Conservation (phyloP, 2,113 vertebrate genomes). For the Brachyhypopomus occidentalis region DNA sequence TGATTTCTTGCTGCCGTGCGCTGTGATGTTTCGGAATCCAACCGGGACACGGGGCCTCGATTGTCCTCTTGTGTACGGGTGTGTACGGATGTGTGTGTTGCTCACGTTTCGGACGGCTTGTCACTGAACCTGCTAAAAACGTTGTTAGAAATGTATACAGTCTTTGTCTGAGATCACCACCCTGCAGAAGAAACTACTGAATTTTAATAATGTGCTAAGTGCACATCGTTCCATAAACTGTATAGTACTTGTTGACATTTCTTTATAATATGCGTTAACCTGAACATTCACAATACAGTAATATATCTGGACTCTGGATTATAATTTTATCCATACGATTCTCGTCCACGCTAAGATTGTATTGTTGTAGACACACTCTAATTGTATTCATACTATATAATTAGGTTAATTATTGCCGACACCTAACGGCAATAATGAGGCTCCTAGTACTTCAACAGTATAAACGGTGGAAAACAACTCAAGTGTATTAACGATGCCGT, state of each 20-base stretch:
- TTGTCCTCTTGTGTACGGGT: constrained; percentile 6
- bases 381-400: too few species aligned
- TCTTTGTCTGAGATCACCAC: not conserved
- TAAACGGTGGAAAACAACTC: not conserved
- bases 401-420: not conserved
- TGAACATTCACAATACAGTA: too few species aligned
- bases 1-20: too few species aligned
- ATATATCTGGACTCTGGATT: too few species aligned
- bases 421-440: not conserved
- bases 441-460: not conserved
- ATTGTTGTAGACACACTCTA: too few species aligned
- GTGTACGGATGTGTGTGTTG: not conserved
- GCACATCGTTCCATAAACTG: too few species aligned
- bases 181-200: too few species aligned
- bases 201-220: too few species aligned
- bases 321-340: too few species aligned
- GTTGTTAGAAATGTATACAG: not conserved
- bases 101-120: not conserved
- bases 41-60: not conserved
- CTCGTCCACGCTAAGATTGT: too few species aligned
- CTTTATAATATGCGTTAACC: too few species aligned
- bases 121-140: not conserved
- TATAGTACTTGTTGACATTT: too few species aligned
- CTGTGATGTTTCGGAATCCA: not conserved
- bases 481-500: constrained; percentile 20